A percentile compares a stretch with the other conserved stretches of the same genome.
These are phyloP conservation scores for Urocolius indicus DNA, from an alignment of 2,113 vertebrate species.

Conservation along the genomic window DNA sequence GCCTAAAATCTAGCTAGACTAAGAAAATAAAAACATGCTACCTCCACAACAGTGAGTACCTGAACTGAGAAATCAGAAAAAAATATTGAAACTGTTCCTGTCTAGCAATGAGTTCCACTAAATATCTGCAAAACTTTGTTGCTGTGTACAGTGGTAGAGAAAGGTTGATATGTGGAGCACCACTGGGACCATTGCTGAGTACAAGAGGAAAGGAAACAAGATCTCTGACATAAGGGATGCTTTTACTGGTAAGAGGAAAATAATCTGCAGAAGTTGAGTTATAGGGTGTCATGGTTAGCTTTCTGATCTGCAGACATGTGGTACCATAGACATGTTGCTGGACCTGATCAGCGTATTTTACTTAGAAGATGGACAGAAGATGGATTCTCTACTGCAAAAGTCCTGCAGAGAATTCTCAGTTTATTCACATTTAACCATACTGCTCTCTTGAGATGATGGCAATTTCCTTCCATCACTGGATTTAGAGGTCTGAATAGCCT, in stretches of 20 bases:
- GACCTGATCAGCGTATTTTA: background rate
- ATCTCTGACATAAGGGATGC: accelerated
- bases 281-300: background rate
- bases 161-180: accelerated
- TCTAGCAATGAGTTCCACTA: background rate
- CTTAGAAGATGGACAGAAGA: background rate
- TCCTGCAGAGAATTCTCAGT: background rate
- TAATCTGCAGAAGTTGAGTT: background rate
- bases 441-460: background rate
- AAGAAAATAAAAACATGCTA: background rate
- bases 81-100: background rate
- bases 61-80: background rate
- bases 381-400: background rate
- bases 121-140: background rate
- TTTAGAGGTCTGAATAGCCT: background rate
- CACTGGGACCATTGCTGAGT: no score
- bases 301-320: background rate
- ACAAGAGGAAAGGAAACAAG: background rate
- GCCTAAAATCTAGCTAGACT: background rate
- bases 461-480: background rate
- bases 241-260: background rate
- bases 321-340: background rate
- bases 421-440: background rate
- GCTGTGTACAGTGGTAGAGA: background rate
- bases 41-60: background rate